A percentile compares a stretch with the other conserved stretches of the same genome.
phyloP scores from a whole-genome alignment of 2,888 invertebrate genomes.

The Drosophila stalkeri region DNA sequence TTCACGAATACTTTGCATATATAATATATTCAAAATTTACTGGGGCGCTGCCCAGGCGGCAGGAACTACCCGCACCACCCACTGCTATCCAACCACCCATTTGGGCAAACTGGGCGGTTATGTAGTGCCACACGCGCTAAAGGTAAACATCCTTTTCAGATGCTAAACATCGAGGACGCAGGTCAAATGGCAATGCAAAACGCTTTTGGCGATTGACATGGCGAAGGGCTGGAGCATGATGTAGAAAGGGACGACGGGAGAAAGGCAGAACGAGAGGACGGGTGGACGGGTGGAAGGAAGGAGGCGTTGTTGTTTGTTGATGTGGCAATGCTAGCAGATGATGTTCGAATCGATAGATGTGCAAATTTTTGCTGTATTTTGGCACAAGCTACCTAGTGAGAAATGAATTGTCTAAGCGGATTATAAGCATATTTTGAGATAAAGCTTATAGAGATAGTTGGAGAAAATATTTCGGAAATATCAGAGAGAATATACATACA shows the following conservation, averaged over 20 bases:
- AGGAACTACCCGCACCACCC: conserved; percentile 32
- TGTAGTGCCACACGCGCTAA: conserved; percentile 71
- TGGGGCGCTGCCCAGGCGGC: conserved; percentile 72
- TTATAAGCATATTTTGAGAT: not conserved
- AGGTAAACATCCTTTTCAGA: conserved; percentile 83
- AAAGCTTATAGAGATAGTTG: not conserved
- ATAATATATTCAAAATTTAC: conserved; percentile 84
- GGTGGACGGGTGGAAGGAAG: too few species aligned
- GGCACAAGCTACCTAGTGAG: conserved; percentile 14
- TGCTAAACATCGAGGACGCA: conserved; percentile 54
- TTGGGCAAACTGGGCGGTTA: conserved; percentile 11
- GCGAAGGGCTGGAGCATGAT: too few species aligned
- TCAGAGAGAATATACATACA: not conserved
- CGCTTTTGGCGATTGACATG: conserved; percentile 49
- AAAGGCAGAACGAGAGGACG: not conserved
- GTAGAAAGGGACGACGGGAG: not conserved
- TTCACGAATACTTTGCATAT: conserved; percentile 85
- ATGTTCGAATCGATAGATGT: conserved; percentile 46
- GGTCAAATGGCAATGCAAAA: conserved; percentile 67
- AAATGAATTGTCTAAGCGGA: not conserved
- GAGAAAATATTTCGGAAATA: not conserved
- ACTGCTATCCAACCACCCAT: conserved; percentile 30
- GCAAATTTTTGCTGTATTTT: conserved; percentile 39
- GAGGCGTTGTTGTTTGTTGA: not conserved
- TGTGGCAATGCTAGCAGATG: conserved; percentile 2